These are phyloP conservation scores for Chaetura pelagica DNA, from an alignment of 2,113 vertebrate species.

Conservation along the genomic window DNA sequence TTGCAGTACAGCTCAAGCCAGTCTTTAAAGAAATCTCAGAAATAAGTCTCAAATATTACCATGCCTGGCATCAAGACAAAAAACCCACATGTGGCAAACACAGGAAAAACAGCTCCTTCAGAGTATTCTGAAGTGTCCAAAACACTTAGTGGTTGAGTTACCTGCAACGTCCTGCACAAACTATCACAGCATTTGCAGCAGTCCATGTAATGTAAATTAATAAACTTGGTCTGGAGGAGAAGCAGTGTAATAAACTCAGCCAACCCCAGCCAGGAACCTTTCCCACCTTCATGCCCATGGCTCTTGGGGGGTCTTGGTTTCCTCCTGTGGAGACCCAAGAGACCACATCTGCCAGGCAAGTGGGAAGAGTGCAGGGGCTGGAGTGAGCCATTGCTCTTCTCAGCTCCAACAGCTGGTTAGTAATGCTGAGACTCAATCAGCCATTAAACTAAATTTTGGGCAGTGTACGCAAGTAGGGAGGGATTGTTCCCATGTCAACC, in stretches of 20 bases:
- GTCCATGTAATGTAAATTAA: background rate
- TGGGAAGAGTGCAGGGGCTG: background rate
- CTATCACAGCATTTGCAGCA: background rate
- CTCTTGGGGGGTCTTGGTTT: background rate
- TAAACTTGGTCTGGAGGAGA: background rate
- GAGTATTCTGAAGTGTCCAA: background rate
- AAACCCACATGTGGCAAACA: background rate
- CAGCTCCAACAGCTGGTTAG: background rate
- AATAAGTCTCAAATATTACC: background rate
- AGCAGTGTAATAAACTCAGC: background rate
- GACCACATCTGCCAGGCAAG: background rate
- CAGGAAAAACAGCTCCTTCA: background rate
- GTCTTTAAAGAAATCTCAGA: background rate
- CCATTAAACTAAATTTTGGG: background rate
- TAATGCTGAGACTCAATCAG: background rate
- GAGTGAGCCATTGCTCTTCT: background rate
- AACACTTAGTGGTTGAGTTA: accelerated
- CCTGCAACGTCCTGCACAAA: background rate
- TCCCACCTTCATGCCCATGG: background rate
- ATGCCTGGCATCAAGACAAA: background rate
- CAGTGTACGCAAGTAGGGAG: background rate
- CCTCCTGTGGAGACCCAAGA: background rate
- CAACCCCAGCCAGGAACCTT: background rate
- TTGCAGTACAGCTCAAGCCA: background rate
- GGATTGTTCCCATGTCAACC: background rate